These are phyloP conservation scores for Hippopotamyrus pictus DNA, from an alignment of 2,797 vertebrate genomes.

Conservation along the genomic window DNA sequence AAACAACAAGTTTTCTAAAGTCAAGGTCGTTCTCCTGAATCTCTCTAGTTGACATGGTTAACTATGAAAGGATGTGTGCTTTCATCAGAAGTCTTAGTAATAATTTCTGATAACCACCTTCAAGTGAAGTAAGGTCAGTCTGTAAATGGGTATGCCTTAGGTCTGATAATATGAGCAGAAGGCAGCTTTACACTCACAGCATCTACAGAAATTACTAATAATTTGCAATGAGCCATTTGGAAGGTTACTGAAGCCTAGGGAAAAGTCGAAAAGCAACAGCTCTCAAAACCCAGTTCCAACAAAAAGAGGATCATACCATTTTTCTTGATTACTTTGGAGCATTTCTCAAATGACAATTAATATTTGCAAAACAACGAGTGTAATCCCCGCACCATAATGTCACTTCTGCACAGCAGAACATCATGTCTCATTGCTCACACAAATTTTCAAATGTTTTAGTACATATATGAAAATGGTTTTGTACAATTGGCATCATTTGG, in stretches of 20 bases:
- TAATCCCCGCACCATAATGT: neutral
- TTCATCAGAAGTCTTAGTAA: neutral
- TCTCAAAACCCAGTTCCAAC: neutral
- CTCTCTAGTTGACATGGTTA: neutral
- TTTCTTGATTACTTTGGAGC: neutral
- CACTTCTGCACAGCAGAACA: neutral
- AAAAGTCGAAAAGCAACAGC: neutral
- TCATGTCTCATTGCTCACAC: neutral
- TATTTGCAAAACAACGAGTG: neutral
- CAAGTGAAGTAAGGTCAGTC: neutral
- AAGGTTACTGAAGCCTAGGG: neutral
- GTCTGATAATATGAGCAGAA: neutral
- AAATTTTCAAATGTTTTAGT: neutral
- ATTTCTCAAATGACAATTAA: neutral
- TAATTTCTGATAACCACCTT: slow-evolving; percentile 3
- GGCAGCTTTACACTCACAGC: neutral
- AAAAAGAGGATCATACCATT: neutral
- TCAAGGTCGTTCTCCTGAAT: neutral
- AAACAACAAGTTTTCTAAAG: neutral
- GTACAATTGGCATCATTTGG: neutral
- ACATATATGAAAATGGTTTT: neutral
- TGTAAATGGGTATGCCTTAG: neutral
- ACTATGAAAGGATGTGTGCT: neutral
- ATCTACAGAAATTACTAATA: neutral
- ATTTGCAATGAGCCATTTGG: neutral